Evolutionary conservation across 2,888 invertebrate species (phyloP), one percentile per base, ranked within the genome.

Genomic region (Dione juno): DNA sequence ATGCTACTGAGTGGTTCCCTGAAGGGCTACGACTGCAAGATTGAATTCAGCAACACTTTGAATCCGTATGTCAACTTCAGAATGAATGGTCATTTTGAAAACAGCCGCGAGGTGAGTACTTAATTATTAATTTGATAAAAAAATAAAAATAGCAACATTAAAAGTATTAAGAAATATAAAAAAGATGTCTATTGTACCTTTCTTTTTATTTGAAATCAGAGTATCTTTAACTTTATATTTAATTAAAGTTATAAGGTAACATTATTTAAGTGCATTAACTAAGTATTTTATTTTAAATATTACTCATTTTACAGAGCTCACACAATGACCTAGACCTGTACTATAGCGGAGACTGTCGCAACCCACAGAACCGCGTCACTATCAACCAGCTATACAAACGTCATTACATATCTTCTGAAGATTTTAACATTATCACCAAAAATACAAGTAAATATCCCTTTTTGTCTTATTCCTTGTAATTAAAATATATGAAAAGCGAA

Each of bases 1-100:
- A 64, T 95, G 9, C 88, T 94, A 50, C 80, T 94, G 13, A 90
- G 93, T 57, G 90, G 90, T 1, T 87, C 88, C n/a, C 68, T 88
- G 0, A 90, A 88, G n/a, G 85, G 87, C 1, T 79, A 84, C 1
- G 88, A 93, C 43, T 81, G 93, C 16, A 92, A 88, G 45, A 71
- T 94, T 0, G 92, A 94, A 72, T 91, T 95, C 72, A 86, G 92
- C 72, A 95, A 96, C 75, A 94, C 93, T 1, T 85, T 95, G 63
- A 95, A 95, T 77, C 95, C 95, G 0, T 88, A 90, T 57, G 80
- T 94, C 53, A 95, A 95, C 77, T 95, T 96, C 82, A 94, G 93
- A 67, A 40, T 95, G 5, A 92, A 94, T 48, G 95, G 94, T 77
- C 94, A 95, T 68, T 85, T 90, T 70, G 90, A 93, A 74, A 84